Evolutionary conservation across 92 coral and sea anemone species (phyloP).

Genomic region (Heteractis magnifica): DNA sequence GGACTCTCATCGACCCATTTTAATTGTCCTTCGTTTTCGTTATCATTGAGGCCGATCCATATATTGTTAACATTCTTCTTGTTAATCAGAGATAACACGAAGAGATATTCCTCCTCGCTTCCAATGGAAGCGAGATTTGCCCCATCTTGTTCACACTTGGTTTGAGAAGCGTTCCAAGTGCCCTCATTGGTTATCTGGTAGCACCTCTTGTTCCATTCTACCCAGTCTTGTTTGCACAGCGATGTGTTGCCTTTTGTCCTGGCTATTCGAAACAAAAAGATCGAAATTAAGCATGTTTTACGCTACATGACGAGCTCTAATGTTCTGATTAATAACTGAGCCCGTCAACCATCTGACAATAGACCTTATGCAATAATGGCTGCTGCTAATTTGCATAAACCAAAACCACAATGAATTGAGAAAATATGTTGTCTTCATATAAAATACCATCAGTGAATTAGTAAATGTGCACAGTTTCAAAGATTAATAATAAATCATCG

Average conservation of each 20-base stretch:
- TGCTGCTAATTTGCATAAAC: too few relatives aligned
- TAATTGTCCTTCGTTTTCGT: neutral
- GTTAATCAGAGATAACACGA: conserved; percentile 7
- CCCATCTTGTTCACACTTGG: neutral
- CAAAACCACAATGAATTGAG: too few relatives aligned
- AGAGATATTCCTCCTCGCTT: conserved; percentile 19
- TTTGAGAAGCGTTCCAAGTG: conserved; percentile 6
- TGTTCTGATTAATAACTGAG: too few relatives aligned
- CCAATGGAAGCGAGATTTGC: conserved; percentile 25
- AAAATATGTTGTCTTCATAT: too few relatives aligned
- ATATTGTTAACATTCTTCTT: neutral
- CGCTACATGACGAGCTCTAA: neutral
- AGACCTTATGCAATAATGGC: too few relatives aligned
- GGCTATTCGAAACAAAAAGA: neutral
- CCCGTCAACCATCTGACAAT: too few relatives aligned
- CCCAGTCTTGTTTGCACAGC: conserved; percentile 19
- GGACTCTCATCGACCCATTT: conserved; percentile 23
- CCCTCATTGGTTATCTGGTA: neutral
- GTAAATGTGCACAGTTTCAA: too few relatives aligned
- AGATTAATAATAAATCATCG: too few relatives aligned
- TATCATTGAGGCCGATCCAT: conserved; percentile 41
- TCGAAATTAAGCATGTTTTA: neutral
- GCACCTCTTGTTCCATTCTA: conserved; percentile 22
- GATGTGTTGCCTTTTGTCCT: neutral
- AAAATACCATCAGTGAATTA: too few relatives aligned